Conservation (phyloP, 1,140 invertebrate species). For the Euura saliciscinereae region DNA sequence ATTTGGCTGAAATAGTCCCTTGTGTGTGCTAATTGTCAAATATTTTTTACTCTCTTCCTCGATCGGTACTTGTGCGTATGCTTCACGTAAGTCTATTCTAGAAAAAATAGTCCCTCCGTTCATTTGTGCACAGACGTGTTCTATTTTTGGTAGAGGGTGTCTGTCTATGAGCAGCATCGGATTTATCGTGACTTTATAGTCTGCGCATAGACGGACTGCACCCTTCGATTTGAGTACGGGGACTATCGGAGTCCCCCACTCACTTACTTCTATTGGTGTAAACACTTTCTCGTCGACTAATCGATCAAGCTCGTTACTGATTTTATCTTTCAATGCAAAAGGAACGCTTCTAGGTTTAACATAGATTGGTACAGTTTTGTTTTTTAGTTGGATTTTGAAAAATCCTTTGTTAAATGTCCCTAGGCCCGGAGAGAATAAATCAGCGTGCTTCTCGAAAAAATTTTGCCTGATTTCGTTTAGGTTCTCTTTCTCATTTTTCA, state of each 20-base stretch:
- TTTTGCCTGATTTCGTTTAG: not conserved
- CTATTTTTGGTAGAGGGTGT: conserved; percentile 57
- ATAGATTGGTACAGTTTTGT: conserved; percentile 38
- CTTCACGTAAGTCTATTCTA: conserved; percentile 50
- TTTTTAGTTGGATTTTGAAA: conserved; percentile 31
- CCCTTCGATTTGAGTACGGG: conserved; percentile 55
- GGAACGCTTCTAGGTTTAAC: conserved; percentile 37
- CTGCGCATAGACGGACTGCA: conserved; percentile 51
- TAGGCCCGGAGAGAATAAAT: conserved; percentile 22
- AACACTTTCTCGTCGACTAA: conserved; percentile 42
- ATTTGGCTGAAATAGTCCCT: conserved; percentile 25
- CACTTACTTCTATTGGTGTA: conserved; percentile 29
- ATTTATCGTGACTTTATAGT: conserved; percentile 52
- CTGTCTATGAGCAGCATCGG: conserved; percentile 38
- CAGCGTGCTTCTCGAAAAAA: conserved; percentile 8
- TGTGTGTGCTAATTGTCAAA: conserved; percentile 47
- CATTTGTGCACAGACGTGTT: conserved; percentile 48
- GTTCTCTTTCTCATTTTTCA: not conserved
- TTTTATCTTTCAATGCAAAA: conserved; percentile 46
- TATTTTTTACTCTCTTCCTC: conserved; percentile 42
- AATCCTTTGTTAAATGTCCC: conserved; percentile 23
- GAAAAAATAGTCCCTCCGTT: conserved; percentile 29
- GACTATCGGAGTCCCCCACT: conserved; percentile 57
- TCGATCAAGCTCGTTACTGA: conserved; percentile 51
- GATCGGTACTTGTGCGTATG: conserved; percentile 57